Base-by-base conservation (phyloP, 2,113 vertebrate species). In the Dicrurus megarhynchus region DNA sequence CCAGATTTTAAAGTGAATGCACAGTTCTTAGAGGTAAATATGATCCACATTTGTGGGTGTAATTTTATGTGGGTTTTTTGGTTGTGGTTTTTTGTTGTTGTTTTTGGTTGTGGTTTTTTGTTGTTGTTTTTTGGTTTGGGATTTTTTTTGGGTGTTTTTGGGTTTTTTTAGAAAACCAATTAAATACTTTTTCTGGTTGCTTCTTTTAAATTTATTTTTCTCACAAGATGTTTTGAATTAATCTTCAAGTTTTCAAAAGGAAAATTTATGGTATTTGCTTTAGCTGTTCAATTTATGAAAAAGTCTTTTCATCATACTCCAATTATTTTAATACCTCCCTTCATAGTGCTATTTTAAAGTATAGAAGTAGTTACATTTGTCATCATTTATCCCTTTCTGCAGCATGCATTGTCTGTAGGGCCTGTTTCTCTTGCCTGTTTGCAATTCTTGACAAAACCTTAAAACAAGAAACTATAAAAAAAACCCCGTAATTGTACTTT, bases 1-100 rank as follows among this genome's bases (percentile, higher is more conserved):
- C 99, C 99, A 15, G 99, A 99, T 97, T 99, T 99, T 97, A 99
- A 99, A 98, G 99, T 99, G 96, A 99, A 99, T 78, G 99, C 99
- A 6, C 99, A 99, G 67, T 99, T 99, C 97, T 98, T 99, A 92
- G 99, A 99, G 99, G 99, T 99, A 97, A 90, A 65, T 42, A 33
- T 14, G 10, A n/a, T 60, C 33, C 27, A 23, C 44, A 19, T 69
- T 55, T 91, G 33, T 86, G 33, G n/a, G 6, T 84, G 11, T 79
- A 60, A 56, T 20, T 67, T 69, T 13, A n/a, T 61, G 5, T 22
- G 37, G 6, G 5, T 7, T 77, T 60, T 69, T 37, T 35, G 13
- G 12, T 13, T 18, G 6, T 9, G 22, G 1, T 4, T 11, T 33
- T 7, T n/a, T 12, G 41, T 41, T 49, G 22, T n/a, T n/a, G 47